Conservation (phyloP, 35 echinoderm and acorn worm species). For the Ophiothrix spiculata region DNA sequence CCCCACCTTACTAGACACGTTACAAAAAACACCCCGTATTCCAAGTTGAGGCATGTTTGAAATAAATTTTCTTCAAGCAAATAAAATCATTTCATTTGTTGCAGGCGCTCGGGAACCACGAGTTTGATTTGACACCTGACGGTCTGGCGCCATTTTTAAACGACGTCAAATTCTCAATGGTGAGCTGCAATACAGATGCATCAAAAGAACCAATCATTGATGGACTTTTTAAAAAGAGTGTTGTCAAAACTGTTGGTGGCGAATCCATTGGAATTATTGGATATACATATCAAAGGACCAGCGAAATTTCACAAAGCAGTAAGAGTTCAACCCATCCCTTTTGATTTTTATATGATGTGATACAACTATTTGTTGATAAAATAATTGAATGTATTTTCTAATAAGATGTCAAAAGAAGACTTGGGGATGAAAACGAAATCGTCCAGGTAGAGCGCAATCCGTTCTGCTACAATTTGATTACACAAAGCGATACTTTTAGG, state of each 20-base stretch:
- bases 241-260: not conserved
- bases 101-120: constrained; percentile 73
- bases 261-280: constrained; percentile 57
- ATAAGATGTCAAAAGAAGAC: no score
- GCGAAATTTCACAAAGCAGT: constrained; percentile 56
- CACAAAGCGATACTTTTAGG: no score
- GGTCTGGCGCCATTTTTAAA: constrained; percentile 36
- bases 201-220: constrained; percentile 14
- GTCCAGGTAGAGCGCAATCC: no score
- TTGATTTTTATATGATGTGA: not conserved
- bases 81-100: no score
- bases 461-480: no score
- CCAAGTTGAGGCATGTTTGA: no score
- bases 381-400: no score
- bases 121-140: constrained; percentile 47
- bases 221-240: constrained; percentile 38
- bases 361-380: not conserved
- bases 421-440: no score
- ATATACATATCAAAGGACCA: constrained; percentile 48
- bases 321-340: not conserved
- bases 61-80: no score
- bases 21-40: no score
- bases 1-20: no score
- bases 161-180: constrained; percentile 45
- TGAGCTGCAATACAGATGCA: constrained; percentile 56